These are phyloP conservation scores for Chelonia mydas DNA, from an alignment of 2,797 vertebrate species.

Conservation along the genomic window DNA sequence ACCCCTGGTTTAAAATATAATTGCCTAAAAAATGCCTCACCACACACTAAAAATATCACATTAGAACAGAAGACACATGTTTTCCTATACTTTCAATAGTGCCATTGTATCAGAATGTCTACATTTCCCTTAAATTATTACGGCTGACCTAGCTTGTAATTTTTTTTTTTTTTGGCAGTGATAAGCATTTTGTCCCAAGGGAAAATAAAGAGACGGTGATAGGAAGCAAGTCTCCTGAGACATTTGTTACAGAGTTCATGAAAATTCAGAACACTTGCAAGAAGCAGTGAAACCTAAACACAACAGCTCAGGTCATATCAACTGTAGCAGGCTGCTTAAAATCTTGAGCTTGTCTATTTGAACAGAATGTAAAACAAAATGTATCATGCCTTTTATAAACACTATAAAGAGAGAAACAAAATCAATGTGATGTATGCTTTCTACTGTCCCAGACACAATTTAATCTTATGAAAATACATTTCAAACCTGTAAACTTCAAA, in stretches of 20 bases:
- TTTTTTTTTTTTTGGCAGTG: neutral
- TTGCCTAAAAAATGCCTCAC: neutral
- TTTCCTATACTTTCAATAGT: neutral
- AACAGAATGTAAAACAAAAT: neutral
- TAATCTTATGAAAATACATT: neutral
- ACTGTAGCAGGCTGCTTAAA: neutral
- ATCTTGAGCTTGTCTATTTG: neutral
- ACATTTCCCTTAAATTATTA: neutral
- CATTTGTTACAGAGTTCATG: neutral
- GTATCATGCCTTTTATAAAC: neutral
- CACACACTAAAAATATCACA: neutral
- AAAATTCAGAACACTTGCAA: neutral
- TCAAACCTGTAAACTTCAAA: accelerated
- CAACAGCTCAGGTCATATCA: neutral
- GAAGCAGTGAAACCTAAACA: neutral
- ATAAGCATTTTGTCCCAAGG: neutral
- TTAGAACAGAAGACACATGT: neutral
- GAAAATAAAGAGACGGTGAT: neutral
- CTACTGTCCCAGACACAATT: neutral
- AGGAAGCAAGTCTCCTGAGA: neutral
- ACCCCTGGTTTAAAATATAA: neutral
- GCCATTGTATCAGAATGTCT: neutral
- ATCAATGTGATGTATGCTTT: neutral
- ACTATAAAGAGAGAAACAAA: neutral
- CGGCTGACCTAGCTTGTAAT: accelerated